These are phyloP conservation scores for Mayetiola destructor DNA, from an alignment of 2,888 invertebrate species.

Conservation along the genomic window DNA sequence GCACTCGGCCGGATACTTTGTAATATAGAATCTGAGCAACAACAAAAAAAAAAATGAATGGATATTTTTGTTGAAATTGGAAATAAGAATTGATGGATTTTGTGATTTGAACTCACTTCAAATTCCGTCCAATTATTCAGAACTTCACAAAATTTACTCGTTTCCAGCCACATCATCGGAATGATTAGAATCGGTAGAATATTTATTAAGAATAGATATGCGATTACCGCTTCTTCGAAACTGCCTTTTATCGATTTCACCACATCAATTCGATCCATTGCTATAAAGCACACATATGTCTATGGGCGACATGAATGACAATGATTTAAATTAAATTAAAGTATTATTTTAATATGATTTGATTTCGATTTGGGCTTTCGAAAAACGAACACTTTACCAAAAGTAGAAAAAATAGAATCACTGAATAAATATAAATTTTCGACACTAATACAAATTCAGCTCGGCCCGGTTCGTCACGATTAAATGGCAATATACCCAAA, in stretches of 20 bases:
- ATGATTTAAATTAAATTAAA: not conserved
- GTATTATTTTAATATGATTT: not conserved
- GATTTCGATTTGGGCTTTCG: slow-evolving; percentile 17
- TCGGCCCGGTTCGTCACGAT: slow-evolving; percentile 37
- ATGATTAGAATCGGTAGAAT: slow-evolving; percentile 48
- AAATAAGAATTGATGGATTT: not conserved
- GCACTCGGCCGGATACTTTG: slow-evolving; percentile 41
- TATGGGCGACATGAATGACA: too few species aligned
- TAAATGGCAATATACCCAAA: slow-evolving; percentile 49
- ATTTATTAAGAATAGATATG: slow-evolving; percentile 58
- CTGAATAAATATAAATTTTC: slow-evolving; percentile 44
- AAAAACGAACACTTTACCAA: slow-evolving; percentile 16
- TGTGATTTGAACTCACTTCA: slow-evolving; percentile 37
- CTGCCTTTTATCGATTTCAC: slow-evolving; percentile 47
- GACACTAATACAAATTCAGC: slow-evolving; percentile 39
- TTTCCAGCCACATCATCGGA: slow-evolving; percentile 53
- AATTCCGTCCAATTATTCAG: slow-evolving; percentile 52
- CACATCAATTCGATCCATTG: slow-evolving; percentile 46
- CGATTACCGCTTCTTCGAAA: slow-evolving; percentile 61
- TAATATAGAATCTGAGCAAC: slow-evolving; percentile 42
- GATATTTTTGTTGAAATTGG: not conserved
- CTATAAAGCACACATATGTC: slow-evolving; percentile 45
- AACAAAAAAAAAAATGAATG: not conserved
- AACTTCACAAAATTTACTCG: slow-evolving; percentile 44
- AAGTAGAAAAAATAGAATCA: slow-evolving; percentile 38